Conservation (phyloP, 2,888 invertebrate genomes). For the Blastobasis lacticolella region DNA sequence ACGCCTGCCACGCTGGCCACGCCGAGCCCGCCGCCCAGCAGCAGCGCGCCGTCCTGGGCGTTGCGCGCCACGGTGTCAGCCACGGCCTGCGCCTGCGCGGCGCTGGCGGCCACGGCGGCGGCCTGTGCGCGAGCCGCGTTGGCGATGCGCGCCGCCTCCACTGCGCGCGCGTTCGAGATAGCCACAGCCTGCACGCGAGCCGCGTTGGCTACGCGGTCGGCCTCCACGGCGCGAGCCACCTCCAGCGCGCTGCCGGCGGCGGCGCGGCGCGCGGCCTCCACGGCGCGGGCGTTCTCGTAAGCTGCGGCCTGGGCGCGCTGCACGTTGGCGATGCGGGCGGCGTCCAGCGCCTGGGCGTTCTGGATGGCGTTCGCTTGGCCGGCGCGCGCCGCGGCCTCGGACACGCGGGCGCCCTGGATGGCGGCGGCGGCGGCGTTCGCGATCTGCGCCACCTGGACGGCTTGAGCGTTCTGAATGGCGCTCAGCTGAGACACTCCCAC, state of each 20-base stretch:
- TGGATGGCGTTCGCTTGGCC: constrained; percentile 57
- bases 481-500: constrained; percentile 61
- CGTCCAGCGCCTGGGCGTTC: constrained; percentile 60
- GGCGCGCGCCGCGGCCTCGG: constrained; percentile 58
- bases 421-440: constrained; percentile 61
- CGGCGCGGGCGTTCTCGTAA: constrained; percentile 55
- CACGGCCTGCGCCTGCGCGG: constrained; percentile 52
- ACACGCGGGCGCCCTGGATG: constrained; percentile 58
- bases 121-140: constrained; percentile 49
- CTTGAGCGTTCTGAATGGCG: constrained; percentile 64
- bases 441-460: constrained; percentile 57
- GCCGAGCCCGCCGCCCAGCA: constrained; percentile 34
- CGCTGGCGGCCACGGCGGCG: constrained; percentile 44
- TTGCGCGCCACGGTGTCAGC: constrained; percentile 51
- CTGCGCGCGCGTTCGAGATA: constrained; percentile 57
- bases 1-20: background rate
- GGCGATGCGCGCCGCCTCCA: constrained; percentile 61
- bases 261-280: constrained; percentile 57
- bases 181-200: constrained; percentile 61
- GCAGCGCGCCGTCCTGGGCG: constrained; percentile 46
- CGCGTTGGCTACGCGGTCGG: constrained; percentile 54
- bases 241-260: constrained; percentile 43
- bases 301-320: constrained; percentile 66
- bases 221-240: constrained; percentile 43
- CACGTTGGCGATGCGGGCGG: constrained; percentile 54